Percentiles rank a stretch among this genome's conserved stretches.
These are phyloP conservation scores for Hybos culiciformis DNA, from an alignment of 2,888 invertebrate species.

Conservation along the genomic window DNA sequence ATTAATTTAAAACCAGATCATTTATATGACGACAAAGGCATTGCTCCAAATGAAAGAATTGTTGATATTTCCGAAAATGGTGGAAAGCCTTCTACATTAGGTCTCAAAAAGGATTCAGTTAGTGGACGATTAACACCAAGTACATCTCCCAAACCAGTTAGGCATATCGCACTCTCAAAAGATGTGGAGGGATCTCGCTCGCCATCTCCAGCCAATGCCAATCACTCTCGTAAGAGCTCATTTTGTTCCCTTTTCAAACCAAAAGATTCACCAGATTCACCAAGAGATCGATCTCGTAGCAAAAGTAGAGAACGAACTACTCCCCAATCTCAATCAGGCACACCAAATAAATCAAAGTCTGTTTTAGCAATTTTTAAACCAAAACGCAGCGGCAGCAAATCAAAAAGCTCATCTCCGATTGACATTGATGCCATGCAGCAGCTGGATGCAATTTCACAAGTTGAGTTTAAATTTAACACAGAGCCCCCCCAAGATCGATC, in stretches of 20 bases:
- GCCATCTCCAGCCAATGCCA: conserved; percentile 54
- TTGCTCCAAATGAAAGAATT: conserved; percentile 32
- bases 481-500: conserved; percentile 16
- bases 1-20: conserved; percentile 63
- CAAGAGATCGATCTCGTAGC: conserved; percentile 44
- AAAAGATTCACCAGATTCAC: conserved; percentile 40
- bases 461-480: conserved; percentile 33
- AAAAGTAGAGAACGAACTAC: conserved; percentile 41
- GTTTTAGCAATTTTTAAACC: conserved; percentile 55
- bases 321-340: conserved; percentile 38
- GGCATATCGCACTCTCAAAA: conserved; percentile 23
- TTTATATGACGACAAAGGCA: conserved; percentile 47
- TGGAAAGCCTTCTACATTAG: conserved; percentile 47
- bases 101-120: conserved; percentile 35
- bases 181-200: conserved; percentile 35
- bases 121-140: conserved; percentile 36
- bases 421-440: conserved; percentile 20
- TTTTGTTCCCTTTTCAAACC: conserved; percentile 69
- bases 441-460: conserved; percentile 37
- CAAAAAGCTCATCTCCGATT: conserved; percentile 36
- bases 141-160: conserved; percentile 37
- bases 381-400: conserved; percentile 38
- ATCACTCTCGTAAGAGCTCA: conserved; percentile 62
- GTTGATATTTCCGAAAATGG: conserved; percentile 23
- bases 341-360: conserved; percentile 51